These are phyloP conservation scores for Julus scanicus DNA, from an alignment of 2,888 invertebrate species.

Conservation along the genomic window DNA sequence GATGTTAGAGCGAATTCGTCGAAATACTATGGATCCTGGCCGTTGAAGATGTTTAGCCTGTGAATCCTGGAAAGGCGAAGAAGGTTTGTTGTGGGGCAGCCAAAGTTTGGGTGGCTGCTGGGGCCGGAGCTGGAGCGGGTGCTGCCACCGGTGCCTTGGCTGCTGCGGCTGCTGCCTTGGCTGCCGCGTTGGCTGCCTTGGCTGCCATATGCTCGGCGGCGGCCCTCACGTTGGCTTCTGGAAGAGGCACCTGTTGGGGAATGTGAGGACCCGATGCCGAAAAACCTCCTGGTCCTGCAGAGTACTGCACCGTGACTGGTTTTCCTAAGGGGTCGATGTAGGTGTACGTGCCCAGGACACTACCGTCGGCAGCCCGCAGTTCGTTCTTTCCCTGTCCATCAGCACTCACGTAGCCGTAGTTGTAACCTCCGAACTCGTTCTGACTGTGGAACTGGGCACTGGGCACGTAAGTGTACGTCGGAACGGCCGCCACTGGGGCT, in stretches of 20 bases:
- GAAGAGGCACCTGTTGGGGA: conserved; percentile 52
- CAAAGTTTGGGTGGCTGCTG: conserved; percentile 70
- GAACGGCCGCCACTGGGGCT: conserved; percentile 42
- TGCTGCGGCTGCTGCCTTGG: conserved; percentile 79
- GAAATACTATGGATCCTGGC: conserved; percentile 27
- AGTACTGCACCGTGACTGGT: conserved; percentile 49
- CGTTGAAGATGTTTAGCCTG: not conserved
- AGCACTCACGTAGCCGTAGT: conserved; percentile 55
- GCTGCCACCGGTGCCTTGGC: conserved; percentile 71
- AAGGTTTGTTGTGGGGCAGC: conserved; percentile 20
- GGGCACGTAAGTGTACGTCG: conserved; percentile 51
- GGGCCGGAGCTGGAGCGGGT: conserved; percentile 78
- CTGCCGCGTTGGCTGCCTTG: conserved; percentile 76
- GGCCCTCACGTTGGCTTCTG: conserved; percentile 53
- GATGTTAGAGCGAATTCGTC: not conserved
- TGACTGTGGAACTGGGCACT: conserved; percentile 54
- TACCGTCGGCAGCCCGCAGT: conserved; percentile 53
- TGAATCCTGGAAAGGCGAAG: conserved; percentile 43
- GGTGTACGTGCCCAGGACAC: conserved; percentile 52
- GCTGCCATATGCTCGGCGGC: conserved; percentile 68
- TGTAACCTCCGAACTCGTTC: conserved; percentile 55
- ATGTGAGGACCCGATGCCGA: conserved; percentile 49
- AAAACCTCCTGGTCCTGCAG: conserved; percentile 54
- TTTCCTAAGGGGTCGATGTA: conserved; percentile 51
- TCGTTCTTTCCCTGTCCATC: conserved; percentile 56